Evolutionary conservation across 2,113 vertebrate genomes (phyloP).

Genomic region (Vombatus ursinus): DNA sequence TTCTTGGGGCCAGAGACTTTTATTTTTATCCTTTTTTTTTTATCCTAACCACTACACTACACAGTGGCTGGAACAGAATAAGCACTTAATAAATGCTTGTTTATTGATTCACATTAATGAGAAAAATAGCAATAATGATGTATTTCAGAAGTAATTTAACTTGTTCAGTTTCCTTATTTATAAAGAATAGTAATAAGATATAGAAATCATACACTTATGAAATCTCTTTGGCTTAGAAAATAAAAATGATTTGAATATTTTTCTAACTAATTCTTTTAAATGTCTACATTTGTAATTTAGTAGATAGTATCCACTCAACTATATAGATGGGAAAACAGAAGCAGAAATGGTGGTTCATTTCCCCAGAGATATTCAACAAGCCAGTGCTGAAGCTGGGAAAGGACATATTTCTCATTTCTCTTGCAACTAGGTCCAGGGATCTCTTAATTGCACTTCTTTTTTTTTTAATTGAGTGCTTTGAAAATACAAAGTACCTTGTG

Average conservation of each 20-base stretch:
- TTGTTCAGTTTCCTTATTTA: constrained; percentile 23
- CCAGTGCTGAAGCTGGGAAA: neutral
- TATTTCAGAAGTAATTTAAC: neutral
- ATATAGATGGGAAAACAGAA: constrained; percentile 15
- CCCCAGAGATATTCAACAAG: constrained; percentile 18
- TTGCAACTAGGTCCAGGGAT: neutral
- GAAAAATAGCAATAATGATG: neutral
- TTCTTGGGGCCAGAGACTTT: neutral
- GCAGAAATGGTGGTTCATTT: constrained; percentile 19
- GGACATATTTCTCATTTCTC: neutral
- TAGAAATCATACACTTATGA: neutral
- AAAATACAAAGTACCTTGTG: constrained; percentile 11
- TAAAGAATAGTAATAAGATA: constrained; percentile 22
- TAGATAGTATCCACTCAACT: neutral
- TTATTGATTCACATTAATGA: neutral
- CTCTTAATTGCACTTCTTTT: neutral
- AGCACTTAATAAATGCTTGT: neutral
- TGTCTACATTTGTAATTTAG: neutral
- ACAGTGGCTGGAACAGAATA: neutral
- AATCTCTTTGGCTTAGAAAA: constrained; percentile 16
- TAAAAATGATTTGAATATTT: neutral
- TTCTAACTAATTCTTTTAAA: constrained; percentile 31
- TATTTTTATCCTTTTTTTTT: neutral
- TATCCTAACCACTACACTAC: neutral
- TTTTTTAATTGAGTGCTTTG: constrained; percentile 21